Evolutionary conservation across 2,888 invertebrate genomes (phyloP).

Genomic region (Thumatha senex): DNA sequence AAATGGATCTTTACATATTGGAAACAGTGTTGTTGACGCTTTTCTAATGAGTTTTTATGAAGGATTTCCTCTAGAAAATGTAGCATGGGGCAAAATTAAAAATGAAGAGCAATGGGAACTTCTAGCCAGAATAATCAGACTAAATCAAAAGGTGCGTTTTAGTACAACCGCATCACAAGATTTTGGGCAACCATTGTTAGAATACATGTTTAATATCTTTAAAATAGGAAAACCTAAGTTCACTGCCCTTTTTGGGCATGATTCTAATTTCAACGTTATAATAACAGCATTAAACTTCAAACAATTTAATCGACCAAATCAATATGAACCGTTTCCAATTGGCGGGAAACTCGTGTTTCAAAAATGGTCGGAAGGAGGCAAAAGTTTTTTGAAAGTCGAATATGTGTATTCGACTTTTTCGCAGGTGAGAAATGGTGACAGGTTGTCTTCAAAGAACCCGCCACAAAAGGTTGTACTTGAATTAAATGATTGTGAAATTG

Average conservation of each 20-base stretch:
- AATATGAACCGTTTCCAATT: conserved; percentile 60
- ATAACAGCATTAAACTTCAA: conserved; percentile 51
- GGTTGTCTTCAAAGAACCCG: conserved; percentile 43
- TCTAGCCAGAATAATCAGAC: conserved; percentile 46
- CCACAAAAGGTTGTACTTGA: conserved; percentile 49
- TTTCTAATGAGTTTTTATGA: conserved; percentile 70
- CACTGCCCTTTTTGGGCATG: conserved; percentile 61
- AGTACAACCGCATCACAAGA: conserved; percentile 49
- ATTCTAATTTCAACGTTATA: conserved; percentile 59
- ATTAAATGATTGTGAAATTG: conserved; percentile 44
- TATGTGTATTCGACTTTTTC: conserved; percentile 55
- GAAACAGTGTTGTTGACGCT: conserved; percentile 53
- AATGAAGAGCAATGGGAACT: conserved; percentile 48
- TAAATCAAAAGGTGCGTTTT: conserved; percentile 60
- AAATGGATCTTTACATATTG: conserved; percentile 51
- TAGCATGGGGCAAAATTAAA: conserved; percentile 64
- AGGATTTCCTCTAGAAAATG: conserved; percentile 48
- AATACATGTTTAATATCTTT: conserved; percentile 50
- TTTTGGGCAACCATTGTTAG: conserved; percentile 48
- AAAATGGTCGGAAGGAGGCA: conserved; percentile 53
- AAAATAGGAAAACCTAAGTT: conserved; percentile 42
- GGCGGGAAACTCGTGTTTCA: conserved; percentile 70
- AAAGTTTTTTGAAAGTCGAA: conserved; percentile 55
- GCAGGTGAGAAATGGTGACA: conserved; percentile 50
- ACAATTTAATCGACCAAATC: conserved; percentile 46